Evolutionary conservation across 2,797 vertebrate species (phyloP).

Genomic region (Poeciliopsis turneri): DNA sequence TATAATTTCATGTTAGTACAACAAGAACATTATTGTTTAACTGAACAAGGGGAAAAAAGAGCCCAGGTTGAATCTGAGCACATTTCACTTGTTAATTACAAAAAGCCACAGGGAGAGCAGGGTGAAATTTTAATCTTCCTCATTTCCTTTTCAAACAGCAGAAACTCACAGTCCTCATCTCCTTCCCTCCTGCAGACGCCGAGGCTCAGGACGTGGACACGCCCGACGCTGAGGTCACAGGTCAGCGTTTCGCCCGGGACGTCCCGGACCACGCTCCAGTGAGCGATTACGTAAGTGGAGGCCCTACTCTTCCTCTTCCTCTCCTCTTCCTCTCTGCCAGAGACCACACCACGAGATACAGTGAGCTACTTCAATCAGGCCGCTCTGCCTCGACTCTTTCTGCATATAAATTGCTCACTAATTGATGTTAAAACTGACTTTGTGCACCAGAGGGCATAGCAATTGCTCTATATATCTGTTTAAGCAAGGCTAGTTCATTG

Average conservation of each 20-base stretch:
- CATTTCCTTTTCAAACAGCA: background rate
- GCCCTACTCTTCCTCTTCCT: too few relatives aligned
- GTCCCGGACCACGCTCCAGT: constrained; percentile 86
- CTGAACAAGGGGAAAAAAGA: background rate
- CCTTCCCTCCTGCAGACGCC: constrained; percentile 70
- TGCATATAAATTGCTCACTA: constrained; percentile 83
- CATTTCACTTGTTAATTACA: constrained; percentile 11
- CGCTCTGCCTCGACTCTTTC: constrained; percentile 64
- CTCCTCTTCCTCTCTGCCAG: constrained; percentile 6
- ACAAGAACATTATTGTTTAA: background rate
- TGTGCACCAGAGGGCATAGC: constrained; percentile 81
- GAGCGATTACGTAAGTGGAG: constrained; percentile 91
- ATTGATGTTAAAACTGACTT: constrained; percentile 84
- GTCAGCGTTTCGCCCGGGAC: constrained; percentile 86
- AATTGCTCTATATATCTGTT: constrained; percentile 86
- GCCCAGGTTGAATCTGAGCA: background rate
- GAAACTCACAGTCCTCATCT: background rate
- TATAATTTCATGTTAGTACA: background rate
- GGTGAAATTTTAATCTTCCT: constrained; percentile 1
- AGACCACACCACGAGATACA: constrained; percentile 54
- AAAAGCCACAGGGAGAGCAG: constrained; percentile 4
- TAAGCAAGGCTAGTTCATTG: constrained; percentile 85
- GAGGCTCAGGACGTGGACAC: constrained; percentile 79
- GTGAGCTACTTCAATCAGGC: constrained; percentile 63
- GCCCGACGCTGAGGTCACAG: constrained; percentile 68